These are phyloP conservation scores for Congeria kusceri DNA, from an alignment of 2,888 invertebrate species.

Conservation along the genomic window DNA sequence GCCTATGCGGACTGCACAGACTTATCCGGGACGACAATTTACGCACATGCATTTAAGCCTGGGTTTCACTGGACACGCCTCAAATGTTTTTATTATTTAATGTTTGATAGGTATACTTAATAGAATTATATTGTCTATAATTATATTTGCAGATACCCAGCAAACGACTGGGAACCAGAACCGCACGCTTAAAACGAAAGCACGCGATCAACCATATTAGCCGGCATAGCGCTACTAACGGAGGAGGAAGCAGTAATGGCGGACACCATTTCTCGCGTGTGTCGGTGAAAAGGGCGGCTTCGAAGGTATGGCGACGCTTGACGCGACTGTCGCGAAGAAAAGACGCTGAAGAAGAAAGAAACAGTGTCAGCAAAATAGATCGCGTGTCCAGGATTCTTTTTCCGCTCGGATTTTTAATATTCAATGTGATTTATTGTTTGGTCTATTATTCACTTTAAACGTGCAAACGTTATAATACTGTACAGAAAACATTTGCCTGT, in stretches of 20 bases:
- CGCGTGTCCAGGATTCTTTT: conserved; percentile 92
- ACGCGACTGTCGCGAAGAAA: conserved; percentile 47
- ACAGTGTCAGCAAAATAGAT: conserved; percentile 93
- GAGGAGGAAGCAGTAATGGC: conserved; percentile 11
- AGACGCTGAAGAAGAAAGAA: conserved; percentile 79
- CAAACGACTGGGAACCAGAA: conserved; percentile 25
- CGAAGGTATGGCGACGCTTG: conserved; percentile 57
- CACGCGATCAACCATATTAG: conserved; percentile 16
- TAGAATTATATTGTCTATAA: too few relatives aligned
- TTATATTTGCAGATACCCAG: conserved; percentile 29
- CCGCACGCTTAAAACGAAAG: conserved; percentile 49
- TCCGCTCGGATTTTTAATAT: conserved; percentile 93
- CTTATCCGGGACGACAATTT: too few relatives aligned
- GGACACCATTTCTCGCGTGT: conserved; percentile 48
- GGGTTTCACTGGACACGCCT: too few relatives aligned
- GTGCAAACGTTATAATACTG: too few relatives aligned
- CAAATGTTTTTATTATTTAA: background rate
- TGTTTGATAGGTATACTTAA: too few relatives aligned
- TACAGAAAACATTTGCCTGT: too few relatives aligned
- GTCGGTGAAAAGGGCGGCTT: conserved; percentile 57
- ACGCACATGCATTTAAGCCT: too few relatives aligned
- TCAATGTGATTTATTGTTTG: conserved; percentile 95
- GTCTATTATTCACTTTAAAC: conserved; percentile 61
- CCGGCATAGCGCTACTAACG: conserved; percentile 19
- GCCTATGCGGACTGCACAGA: too few relatives aligned